These are phyloP conservation scores for Rhyacophila brunnea DNA, from an alignment of 1,140 invertebrate genomes.

Conservation along the genomic window DNA sequence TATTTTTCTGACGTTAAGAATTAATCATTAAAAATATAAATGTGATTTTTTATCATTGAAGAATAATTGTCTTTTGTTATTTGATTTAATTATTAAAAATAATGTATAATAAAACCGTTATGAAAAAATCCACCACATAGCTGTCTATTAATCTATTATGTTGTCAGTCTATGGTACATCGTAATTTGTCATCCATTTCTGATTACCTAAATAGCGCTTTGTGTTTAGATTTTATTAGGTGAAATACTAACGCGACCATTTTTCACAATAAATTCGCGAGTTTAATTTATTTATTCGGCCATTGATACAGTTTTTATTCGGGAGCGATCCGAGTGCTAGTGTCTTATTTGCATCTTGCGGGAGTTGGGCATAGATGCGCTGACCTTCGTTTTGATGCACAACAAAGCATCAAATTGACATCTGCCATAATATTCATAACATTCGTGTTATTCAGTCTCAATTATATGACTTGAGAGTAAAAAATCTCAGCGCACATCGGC, in stretches of 20 bases:
- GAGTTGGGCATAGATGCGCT: slow-evolving; percentile 55
- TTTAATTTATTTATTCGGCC: slow-evolving; percentile 6
- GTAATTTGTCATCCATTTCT: slow-evolving; percentile 30
- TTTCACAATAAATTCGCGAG: slow-evolving; percentile 26
- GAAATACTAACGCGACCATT: slow-evolving; percentile 13
- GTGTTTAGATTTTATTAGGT: slow-evolving; percentile 24
- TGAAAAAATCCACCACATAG: background rate
- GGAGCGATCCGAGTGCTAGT: slow-evolving; percentile 1
- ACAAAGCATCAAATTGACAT: slow-evolving; percentile 58
- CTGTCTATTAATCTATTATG: slow-evolving; percentile 17
- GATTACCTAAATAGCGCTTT: slow-evolving; percentile 30
- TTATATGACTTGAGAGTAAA: slow-evolving; percentile 39
- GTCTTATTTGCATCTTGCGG: slow-evolving; percentile 32
- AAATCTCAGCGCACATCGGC: background rate
- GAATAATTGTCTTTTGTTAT: too few species aligned
- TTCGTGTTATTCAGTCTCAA: slow-evolving; percentile 42
- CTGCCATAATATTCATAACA: slow-evolving; percentile 56
- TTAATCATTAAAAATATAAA: too few species aligned
- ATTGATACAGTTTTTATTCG: background rate
- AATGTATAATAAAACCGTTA: slow-evolving; percentile 27
- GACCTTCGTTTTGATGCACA: slow-evolving; percentile 56
- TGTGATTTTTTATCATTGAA: too few species aligned
- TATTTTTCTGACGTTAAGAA: too few species aligned
- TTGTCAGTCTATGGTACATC: slow-evolving; percentile 25
- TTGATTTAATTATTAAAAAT: too few species aligned